Base-by-base conservation (phyloP, 2,797 vertebrate genomes). In the Melanotaenia parkinsoni region DNA sequence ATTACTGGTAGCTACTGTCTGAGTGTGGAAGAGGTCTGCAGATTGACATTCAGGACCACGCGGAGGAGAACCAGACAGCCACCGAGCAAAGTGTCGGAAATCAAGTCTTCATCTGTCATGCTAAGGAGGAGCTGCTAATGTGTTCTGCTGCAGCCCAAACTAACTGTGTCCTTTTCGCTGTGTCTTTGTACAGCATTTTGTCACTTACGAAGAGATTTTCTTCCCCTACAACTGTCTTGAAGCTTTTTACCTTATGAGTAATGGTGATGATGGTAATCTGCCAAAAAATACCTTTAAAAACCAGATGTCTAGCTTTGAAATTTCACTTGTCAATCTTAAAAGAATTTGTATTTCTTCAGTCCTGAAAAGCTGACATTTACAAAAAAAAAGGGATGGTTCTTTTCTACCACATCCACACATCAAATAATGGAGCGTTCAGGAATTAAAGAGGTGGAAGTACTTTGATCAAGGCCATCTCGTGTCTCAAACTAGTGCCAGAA, bases 41-140 rank as follows among this genome's bases (percentile, higher is more conserved):
- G 83, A 87, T 88, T 89, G 86, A 90, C 89, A 91, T 92, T 90
- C 86, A 90, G 60, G 80, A 86, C 83, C 85, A 85, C 5, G 68
- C 70, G 50, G 74, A 79, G 84, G 77, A 86, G 74, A 80, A 81
- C 47, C 86, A 90, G 90, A 84, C 90, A 89, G 87, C 83, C 81
- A 77, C 76, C 57, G 65, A 85, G 78, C 33, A 51, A 77, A 74
- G 61, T 37, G 82, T 76, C 68, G 66, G 58, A 76, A 80, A 81
- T 83, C 78, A 30, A 74, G 65, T 69, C 63, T 37, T 85, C 81
- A 79, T 70, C 81, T 67, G 77, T 75, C 71, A 70, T 12, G 30
- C 77, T 3, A 63, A 72, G 47, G 47, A 69, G 56, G 61, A 56
- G 70, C 59, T 30, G 51, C 60, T 59, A 58, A 77, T 67, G 57